phyloP scores from a whole-genome alignment of 2,797 vertebrate species.

The Lutjanus campechanus region DNA sequence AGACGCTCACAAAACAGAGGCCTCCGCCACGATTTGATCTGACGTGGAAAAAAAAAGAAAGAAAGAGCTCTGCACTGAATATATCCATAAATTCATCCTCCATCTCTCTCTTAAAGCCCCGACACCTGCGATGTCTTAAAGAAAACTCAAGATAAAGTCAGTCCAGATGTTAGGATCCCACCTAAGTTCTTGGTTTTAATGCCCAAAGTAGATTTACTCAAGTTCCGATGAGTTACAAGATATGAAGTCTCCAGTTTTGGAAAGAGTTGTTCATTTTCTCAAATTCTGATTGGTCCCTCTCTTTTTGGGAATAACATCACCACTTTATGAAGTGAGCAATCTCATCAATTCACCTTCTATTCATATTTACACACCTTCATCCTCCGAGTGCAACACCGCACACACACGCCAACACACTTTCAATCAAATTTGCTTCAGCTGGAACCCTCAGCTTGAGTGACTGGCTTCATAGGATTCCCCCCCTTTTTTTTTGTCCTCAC shows the following conservation, averaged over 20 bases:
- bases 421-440: slow-evolving; percentile 19
- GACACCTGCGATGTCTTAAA: not conserved
- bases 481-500: not conserved
- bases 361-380: slow-evolving; percentile 53
- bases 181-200: slow-evolving; percentile 25
- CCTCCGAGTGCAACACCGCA: slow-evolving; percentile 34
- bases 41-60: not conserved
- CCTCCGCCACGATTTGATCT: slow-evolving; percentile 8
- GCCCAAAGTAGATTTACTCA: slow-evolving; percentile 30
- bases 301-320: slow-evolving; percentile 19
- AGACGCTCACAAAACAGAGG: slow-evolving; percentile 30
- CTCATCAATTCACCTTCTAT: slow-evolving; percentile 7
- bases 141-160: not conserved
- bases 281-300: slow-evolving; percentile 59
- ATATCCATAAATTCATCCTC: not conserved
- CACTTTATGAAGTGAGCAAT: slow-evolving; percentile 8
- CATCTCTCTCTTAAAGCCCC: slow-evolving; percentile 28
- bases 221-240: slow-evolving; percentile 9
- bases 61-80: slow-evolving; percentile 5
- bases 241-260: slow-evolving; percentile 12
- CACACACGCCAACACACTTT: slow-evolving; percentile 15
- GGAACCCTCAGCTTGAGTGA: slow-evolving; percentile 68
- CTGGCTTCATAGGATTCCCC: slow-evolving; percentile 78
- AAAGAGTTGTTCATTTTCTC: slow-evolving; percentile 34
- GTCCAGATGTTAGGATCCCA: slow-evolving; percentile 6